Evolutionary conservation across 2,113 vertebrate species (phyloP), one percentile per base, ranked within the genome.

Genomic region (Lampris megalopsis): DNA sequence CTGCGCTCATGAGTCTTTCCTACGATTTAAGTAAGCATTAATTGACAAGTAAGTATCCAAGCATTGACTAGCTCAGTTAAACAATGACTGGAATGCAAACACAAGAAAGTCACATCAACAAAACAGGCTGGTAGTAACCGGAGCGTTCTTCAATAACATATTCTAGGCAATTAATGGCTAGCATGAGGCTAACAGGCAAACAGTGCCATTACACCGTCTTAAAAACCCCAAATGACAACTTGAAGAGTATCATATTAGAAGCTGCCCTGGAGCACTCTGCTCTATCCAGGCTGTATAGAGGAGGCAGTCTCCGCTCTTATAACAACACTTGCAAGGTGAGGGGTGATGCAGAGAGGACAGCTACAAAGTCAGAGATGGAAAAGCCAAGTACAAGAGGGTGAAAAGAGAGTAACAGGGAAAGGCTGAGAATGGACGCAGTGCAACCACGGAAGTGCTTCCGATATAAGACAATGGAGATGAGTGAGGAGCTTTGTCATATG

Each of bases 11-110:
- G 13, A 47, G 5, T 10, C 36, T 9, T 47, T 10, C 36, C 1
- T 38, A 6, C 57, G 7, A 56, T 79, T 79, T 56, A 71, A 42
- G 40, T 45, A 49, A 47, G 4, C 36, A 54, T 47, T 66, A 40
- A 76, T 49, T 68, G 6, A 43, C 36, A 11, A 48, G 8, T 52
- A 40, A 48, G 53, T 71, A 50, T 45, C 57, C 57, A 49, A n/a
- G 35, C 57, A 37, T 38, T 24, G 36, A 49, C 49, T 52, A 41
- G 37, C 9, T n/a, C 3, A 11, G 9, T 36, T 52, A 11, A 49
- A 9, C 7, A 45, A 7, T 7, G 7, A 45, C 38, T 24, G 43
- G 41, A 5, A 40, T 45, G 41, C 24, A 24, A 24, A 24, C 24
- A 24, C 24, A 24, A 11, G 40, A 5, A 3, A 11, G 3, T 43